Conservation (phyloP, 1,140 invertebrate species). For the Drosophila mauritiana region DNA sequence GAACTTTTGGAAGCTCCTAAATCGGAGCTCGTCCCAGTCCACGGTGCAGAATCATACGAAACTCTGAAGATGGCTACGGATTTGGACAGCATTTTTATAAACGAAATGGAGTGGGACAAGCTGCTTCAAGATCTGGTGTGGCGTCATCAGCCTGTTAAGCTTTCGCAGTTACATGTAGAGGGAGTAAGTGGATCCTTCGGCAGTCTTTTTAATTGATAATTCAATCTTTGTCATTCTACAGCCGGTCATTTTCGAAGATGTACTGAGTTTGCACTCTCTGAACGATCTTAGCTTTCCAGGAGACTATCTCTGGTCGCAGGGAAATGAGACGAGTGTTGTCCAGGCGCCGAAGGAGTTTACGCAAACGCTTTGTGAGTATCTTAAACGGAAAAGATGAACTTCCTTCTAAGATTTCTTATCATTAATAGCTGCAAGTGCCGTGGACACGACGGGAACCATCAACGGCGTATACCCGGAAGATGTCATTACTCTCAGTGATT, state of each 20-base stretch:
- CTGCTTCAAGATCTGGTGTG: conserved; percentile 84
- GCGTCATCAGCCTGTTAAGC: conserved; percentile 68
- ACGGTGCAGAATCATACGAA: conserved; percentile 18
- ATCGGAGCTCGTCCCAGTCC: neutral
- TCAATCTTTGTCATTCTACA: conserved; percentile 22
- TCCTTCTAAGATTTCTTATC: no score
- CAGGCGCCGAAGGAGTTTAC: conserved; percentile 83
- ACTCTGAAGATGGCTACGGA: conserved; percentile 41
- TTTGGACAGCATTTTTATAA: conserved; percentile 70
- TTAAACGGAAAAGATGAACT: neutral
- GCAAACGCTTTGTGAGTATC: conserved; percentile 47
- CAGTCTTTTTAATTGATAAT: neutral
- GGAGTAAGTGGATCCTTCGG: conserved; percentile 80
- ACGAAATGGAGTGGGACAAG: conserved; percentile 74
- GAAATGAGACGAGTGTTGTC: conserved; percentile 64
- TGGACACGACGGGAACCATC: conserved; percentile 70
- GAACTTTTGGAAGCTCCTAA: conserved; percentile 34
- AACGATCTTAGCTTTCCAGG: conserved; percentile 85
- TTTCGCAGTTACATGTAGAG: conserved; percentile 81
- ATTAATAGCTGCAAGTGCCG: conserved; percentile 51
- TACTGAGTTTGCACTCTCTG: conserved; percentile 72
- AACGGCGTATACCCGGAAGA: conserved; percentile 76
- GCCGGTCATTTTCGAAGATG: conserved; percentile 75
- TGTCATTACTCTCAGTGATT: conserved; percentile 75
- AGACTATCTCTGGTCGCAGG: conserved; percentile 83